Evolutionary conservation across 2,888 invertebrate genomes (phyloP), one percentile per base, ranked within the genome.

Genomic region (Caenorhabditis zanzibari): DNA sequence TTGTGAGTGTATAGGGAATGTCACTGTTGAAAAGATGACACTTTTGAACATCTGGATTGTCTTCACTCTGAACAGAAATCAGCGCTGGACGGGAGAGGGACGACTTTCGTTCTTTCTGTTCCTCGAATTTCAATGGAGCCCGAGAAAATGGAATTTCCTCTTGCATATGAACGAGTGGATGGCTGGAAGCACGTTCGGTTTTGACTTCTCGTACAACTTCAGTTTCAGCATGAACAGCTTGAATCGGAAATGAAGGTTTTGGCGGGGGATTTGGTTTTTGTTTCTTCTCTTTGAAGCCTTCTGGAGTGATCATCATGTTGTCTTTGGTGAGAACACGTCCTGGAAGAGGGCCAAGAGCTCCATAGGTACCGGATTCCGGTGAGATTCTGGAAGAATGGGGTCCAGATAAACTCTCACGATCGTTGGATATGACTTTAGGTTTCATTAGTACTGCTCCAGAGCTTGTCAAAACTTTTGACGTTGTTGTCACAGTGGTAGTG

Each of bases 1-100:
- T 87, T 16, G 92, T 92, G 38, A 92, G 82, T 2, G 92, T 91
- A 81, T 92, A 92, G 6, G 92, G 92, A 22, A 92, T 89, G 44
- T 90, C 88, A 22, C 88, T 87, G 69, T 88, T 89, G 79, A 89
- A 87, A 12, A 90, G 76, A 64, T 88, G 88, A 56, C 86, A 87
- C 64, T 89, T 88, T 76, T 89, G 85, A n/a, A 90, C 84, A 41
- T 90, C 90, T 10, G 90, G 92, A 35, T 82, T 81, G 47, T 92
- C 92, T 44, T 90, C 92, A 47, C 87, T 85, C 75, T 91, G 88
- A 3, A 92, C 90, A 5, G 92, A 91, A 64, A 92, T 92, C 47
- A 89, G 49, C 9, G 90, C 85, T 0, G 90, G 90, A 24, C 85
- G 84, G 10, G 82, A 80, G 44, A 85, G 68, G 5, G 81, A 81